Conservation (phyloP, 2,113 vertebrate species). For the Pyrgilauda ruficollis region DNA sequence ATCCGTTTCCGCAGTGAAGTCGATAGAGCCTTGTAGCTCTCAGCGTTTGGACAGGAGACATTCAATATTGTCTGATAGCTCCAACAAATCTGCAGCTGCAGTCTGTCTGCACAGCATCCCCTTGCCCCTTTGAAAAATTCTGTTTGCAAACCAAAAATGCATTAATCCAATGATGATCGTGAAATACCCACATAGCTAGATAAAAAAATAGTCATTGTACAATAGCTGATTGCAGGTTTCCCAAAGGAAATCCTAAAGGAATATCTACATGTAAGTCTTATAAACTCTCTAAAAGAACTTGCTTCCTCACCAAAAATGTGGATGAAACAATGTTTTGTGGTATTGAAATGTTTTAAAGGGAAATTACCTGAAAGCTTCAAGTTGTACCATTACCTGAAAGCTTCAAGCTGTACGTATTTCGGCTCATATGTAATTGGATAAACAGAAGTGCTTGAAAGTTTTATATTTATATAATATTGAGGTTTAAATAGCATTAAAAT, state of each 20-base stretch:
- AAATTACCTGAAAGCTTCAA: background rate
- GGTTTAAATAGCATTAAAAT: background rate
- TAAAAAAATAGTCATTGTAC: background rate
- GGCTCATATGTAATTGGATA: background rate
- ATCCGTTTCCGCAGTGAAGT: constrained; percentile 26
- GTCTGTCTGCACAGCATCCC: background rate
- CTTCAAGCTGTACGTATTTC: background rate
- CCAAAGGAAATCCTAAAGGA: background rate
- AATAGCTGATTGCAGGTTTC: background rate
- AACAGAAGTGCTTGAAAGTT: background rate
- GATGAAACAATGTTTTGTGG: background rate
- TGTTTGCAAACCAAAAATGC: constrained; percentile 4
- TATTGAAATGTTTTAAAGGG: background rate
- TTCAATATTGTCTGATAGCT: constrained; percentile 52
- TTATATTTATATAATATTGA: background rate
- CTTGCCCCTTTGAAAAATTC: constrained; percentile 5
- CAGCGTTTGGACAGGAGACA: constrained; percentile 13
- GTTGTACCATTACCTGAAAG: background rate
- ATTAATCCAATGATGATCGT: background rate
- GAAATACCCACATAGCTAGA: background rate
- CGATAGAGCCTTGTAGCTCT: constrained; percentile 37
- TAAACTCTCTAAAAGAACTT: background rate
- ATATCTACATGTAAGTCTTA: background rate
- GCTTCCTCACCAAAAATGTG: background rate
- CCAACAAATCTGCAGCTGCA: constrained; percentile 21